A percentile compares a stretch with the other conserved stretches of the same genome.
Evolutionary conservation across 2,113 vertebrate species (phyloP).

Genomic region (Brachyhypopomus occidentalis): DNA sequence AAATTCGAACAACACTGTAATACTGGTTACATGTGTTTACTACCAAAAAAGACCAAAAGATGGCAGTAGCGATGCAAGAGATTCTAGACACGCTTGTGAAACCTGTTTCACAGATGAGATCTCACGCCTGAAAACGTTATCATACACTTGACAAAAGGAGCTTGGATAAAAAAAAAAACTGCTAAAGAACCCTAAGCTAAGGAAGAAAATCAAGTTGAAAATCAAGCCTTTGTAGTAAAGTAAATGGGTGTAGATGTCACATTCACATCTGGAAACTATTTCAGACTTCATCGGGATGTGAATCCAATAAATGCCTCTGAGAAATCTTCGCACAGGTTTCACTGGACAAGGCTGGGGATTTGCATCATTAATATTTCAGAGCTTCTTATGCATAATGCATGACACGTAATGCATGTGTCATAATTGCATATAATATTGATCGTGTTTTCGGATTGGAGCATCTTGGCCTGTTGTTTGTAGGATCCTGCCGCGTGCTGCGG

Average conservation of each 20-base stretch:
- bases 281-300: neutral
- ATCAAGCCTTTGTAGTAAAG: neutral
- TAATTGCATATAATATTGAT: conserved; percentile 38
- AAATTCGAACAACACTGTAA: too few relatives aligned
- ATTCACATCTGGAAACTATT: neutral
- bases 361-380: conserved; percentile 48
- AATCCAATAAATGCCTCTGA: conserved; percentile 20
- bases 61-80: conserved; percentile 34
- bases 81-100: neutral
- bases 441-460: conserved; percentile 22
- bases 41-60: conserved; percentile 24
- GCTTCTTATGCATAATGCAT: conserved; percentile 24
- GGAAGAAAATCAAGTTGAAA: too few relatives aligned
- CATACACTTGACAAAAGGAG: neutral
- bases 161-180: too few relatives aligned
- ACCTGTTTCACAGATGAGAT: neutral
- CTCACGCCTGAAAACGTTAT: neutral
- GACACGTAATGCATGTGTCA: neutral
- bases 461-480: neutral
- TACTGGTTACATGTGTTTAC: neutral
- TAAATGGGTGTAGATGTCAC: neutral
- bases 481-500: too few relatives aligned
- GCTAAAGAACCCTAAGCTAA: too few relatives aligned
- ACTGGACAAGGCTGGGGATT: neutral
- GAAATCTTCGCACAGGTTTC: neutral